phyloP scores from a whole-genome alignment of 2,888 invertebrate genomes.

The Boloria selene region DNA sequence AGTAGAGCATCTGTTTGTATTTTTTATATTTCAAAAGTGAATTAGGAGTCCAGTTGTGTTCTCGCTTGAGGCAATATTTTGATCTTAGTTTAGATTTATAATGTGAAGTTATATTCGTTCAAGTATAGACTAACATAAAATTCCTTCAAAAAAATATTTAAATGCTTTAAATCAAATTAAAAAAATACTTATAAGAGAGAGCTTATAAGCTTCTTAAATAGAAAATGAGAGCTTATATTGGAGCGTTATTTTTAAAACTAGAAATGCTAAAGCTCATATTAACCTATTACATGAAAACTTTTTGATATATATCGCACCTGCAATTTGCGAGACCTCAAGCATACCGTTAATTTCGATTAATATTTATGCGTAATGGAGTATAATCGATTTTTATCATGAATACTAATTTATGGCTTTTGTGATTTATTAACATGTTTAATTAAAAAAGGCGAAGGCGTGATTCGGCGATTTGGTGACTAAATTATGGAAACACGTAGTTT shows the following conservation, averaged over 20 bases:
- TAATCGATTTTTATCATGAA: slow-evolving; percentile 35
- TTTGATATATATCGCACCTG: slow-evolving; percentile 34
- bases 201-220: too few relatives aligned
- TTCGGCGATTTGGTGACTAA: neutral
- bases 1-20: neutral
- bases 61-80: slow-evolving; percentile 6
- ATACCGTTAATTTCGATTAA: slow-evolving; percentile 31
- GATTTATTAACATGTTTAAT: slow-evolving; percentile 21
- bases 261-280: too few relatives aligned
- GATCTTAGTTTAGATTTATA: neutral
- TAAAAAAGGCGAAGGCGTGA: neutral
- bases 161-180: too few relatives aligned
- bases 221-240: too few relatives aligned
- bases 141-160: too few relatives aligned
- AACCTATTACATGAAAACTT: neutral
- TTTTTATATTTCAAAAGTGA: neutral
- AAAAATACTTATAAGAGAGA: too few relatives aligned
- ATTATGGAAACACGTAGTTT: neutral
- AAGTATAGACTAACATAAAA: slow-evolving; percentile 19
- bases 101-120: slow-evolving; percentile 1
- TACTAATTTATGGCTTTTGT: slow-evolving; percentile 15
- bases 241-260: too few relatives aligned
- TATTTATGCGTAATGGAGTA: slow-evolving; percentile 41
- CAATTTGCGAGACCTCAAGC: slow-evolving; percentile 45
- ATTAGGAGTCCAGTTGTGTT: neutral